Percentiles rank a stretch among this genome's conserved stretches.
Conservation (phyloP, 2,888 invertebrate genomes). For the Chymomyza fuscimana region DNA sequence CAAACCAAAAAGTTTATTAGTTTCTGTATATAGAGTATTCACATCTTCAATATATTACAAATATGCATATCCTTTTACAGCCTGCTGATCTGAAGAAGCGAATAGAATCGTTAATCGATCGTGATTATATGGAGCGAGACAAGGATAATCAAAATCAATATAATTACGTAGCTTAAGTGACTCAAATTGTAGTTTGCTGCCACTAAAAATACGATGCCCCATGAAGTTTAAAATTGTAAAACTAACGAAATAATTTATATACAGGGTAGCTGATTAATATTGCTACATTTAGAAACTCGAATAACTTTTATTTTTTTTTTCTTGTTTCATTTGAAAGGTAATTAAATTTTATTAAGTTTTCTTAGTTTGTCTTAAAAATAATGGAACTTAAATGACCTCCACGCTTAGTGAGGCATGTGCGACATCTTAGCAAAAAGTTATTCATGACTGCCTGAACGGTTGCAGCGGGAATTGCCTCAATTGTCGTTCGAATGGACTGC, state of each 20-base stretch:
- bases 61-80: slow-evolving; percentile 80
- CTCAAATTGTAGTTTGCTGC: not conserved
- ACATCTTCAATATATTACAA: not conserved
- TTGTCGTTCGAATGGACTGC: too few species aligned
- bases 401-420: too few species aligned
- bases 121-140: slow-evolving; percentile 99
- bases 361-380: too few species aligned
- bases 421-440: too few species aligned
- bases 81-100: slow-evolving; percentile 98
- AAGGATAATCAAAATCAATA: slow-evolving; percentile 99
- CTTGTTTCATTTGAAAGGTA: too few species aligned
- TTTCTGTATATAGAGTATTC: not conserved
- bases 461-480: not conserved
- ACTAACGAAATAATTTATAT: slow-evolving; percentile 16
- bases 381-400: too few species aligned
- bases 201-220: not conserved
- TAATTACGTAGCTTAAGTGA: slow-evolving; percentile 96
- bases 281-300: too few species aligned
- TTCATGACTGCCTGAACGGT: too few species aligned
- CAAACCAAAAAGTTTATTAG: not conserved
- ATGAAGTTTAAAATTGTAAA: slow-evolving; percentile 16
- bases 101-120: slow-evolving; percentile 98
- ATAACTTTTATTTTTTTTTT: too few species aligned
- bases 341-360: too few species aligned
- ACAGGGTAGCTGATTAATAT: too few species aligned